Evolutionary conservation across 2,113 vertebrate species (phyloP).

Genomic region (Bucco capensis): DNA sequence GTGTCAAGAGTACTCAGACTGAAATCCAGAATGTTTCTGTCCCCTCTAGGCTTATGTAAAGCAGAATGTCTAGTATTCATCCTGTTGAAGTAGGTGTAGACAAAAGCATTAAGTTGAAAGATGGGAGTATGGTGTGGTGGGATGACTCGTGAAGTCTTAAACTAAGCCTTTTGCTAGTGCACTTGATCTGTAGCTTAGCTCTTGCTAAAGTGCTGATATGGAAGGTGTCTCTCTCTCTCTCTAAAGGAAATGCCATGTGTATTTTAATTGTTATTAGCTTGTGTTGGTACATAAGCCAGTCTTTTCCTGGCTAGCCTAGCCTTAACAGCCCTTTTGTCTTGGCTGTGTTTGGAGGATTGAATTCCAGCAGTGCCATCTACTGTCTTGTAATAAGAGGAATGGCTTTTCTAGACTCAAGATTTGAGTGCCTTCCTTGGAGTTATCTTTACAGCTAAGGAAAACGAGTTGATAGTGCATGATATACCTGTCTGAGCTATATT

Average conservation of each 20-base stretch:
- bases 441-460: background rate
- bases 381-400: accelerated
- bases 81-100: accelerated
- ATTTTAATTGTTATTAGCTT: background rate
- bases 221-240: accelerated
- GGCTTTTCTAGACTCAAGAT: accelerated
- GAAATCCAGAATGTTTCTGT: background rate
- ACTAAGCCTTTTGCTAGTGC: background rate
- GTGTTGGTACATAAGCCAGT: accelerated
- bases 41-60: background rate
- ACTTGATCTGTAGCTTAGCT: background rate
- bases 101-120: background rate
- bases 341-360: background rate
- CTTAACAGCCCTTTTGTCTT: background rate
- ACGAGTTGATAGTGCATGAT: background rate
- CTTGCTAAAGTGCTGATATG: background rate
- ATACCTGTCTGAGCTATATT: background rate
- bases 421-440: background rate
- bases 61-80: background rate
- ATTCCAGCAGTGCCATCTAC: slow-evolving; percentile 24
- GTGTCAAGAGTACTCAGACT: background rate
- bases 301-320: accelerated
- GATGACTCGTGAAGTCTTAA: background rate
- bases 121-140: background rate
- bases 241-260: background rate